Evolutionary conservation across 1,140 invertebrate species (phyloP).

Genomic region (Homalodisca vitripennis): DNA sequence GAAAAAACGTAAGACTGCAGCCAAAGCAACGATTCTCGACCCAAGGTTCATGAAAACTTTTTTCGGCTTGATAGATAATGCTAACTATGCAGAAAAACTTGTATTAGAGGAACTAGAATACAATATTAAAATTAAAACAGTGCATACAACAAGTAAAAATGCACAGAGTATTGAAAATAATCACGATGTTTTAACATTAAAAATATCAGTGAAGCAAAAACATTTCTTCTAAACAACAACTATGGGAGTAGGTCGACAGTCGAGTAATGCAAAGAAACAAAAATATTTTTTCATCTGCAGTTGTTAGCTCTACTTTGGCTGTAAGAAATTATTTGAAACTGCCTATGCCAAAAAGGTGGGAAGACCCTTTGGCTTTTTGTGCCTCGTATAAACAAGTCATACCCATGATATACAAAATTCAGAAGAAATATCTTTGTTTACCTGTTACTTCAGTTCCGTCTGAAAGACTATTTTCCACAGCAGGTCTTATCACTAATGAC

Average conservation of each 20-base stretch:
- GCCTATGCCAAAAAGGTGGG: slow-evolving; percentile 35
- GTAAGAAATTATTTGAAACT: slow-evolving; percentile 42
- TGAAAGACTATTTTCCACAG: too few relatives aligned
- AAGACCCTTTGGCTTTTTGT: slow-evolving; percentile 36
- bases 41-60: slow-evolving; percentile 43
- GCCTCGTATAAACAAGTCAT: too few relatives aligned
- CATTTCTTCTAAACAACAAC: slow-evolving; percentile 15
- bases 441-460: too few relatives aligned
- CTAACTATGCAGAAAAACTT: slow-evolving; percentile 40
- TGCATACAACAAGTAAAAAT: not conserved
- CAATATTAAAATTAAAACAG: not conserved
- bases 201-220: not conserved
- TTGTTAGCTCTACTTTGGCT: slow-evolving; percentile 29
- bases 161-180: not conserved
- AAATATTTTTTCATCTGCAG: slow-evolving; percentile 19
- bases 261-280: slow-evolving; percentile 26
- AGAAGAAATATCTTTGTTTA: too few relatives aligned
- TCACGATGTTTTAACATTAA: not conserved
- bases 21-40: slow-evolving; percentile 43
- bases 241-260: slow-evolving; percentile 38
- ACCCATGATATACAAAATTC: too few relatives aligned
- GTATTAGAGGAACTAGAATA: slow-evolving; percentile 39
- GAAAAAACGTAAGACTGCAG: slow-evolving; percentile 40
- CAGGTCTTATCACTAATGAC: too few relatives aligned
- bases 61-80: slow-evolving; percentile 42